These are phyloP conservation scores for Polia nebulosa DNA, from an alignment of 2,888 invertebrate species.

Conservation along the genomic window DNA sequence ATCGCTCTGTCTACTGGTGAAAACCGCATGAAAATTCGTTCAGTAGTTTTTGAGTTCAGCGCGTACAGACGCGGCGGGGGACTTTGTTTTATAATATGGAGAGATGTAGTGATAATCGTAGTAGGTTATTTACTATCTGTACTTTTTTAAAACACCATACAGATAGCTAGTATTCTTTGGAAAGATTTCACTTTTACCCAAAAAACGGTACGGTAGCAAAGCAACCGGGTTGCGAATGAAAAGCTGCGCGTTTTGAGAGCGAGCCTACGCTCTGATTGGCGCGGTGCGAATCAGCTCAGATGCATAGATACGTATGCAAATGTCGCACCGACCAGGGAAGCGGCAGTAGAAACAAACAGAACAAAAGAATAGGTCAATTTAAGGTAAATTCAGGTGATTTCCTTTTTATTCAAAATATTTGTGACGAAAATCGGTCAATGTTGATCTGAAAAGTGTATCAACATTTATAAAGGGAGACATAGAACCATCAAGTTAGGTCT, in stretches of 20 bases:
- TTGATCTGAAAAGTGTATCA: too few species aligned
- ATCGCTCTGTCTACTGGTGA: too few species aligned
- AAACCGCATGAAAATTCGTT: too few species aligned
- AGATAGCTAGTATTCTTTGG: constrained; percentile 23
- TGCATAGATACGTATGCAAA: constrained; percentile 66
- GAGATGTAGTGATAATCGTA: too few species aligned
- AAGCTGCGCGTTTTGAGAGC: constrained; percentile 60
- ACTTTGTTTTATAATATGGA: too few species aligned
- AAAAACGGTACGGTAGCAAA: constrained; percentile 33
- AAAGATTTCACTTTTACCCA: constrained; percentile 57
- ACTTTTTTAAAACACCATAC: neutral
- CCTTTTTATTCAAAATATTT: neutral
- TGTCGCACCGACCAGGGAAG: constrained; percentile 12
- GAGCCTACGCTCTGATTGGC: constrained; percentile 70
- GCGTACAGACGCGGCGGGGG: too few species aligned
- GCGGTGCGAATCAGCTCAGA: constrained; percentile 67
- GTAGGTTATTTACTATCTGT: neutral
- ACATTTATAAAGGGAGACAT: too few species aligned
- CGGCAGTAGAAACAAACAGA: constrained; percentile 28
- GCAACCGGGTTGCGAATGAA: constrained; percentile 56
- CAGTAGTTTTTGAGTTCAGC: too few species aligned
- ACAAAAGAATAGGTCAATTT: constrained; percentile 5
- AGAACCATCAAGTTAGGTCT: too few species aligned
- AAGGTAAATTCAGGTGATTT: neutral
- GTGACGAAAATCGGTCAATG: neutral